Conservation (phyloP, 2,888 invertebrate species). For the Cloeon dipterum region DNA sequence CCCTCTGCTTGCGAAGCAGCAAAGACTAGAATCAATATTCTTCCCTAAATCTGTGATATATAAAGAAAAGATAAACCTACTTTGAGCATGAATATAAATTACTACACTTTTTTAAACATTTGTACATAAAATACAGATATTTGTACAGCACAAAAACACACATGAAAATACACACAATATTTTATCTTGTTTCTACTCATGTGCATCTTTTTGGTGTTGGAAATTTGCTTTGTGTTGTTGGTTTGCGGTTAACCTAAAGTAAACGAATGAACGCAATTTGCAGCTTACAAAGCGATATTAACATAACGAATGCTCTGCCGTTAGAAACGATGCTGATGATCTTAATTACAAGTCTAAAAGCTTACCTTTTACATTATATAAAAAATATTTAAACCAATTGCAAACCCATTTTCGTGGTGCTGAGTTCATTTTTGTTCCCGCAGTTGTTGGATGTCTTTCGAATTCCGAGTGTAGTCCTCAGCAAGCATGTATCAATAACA, state of each 20-base stretch:
- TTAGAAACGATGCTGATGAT: neutral
- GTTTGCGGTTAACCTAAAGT: no score
- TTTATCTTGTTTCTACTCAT: no score
- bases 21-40: no score
- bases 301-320: neutral
- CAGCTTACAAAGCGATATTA: neutral
- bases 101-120: no score
- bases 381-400: neutral
- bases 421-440: slow-evolving; percentile 7
- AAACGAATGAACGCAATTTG: neutral
- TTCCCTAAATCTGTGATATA: neutral
- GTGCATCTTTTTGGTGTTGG: no score
- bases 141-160: no score
- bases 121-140: no score
- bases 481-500: slow-evolving; percentile 53
- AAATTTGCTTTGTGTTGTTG: no score
- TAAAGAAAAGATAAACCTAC: neutral
- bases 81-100: neutral
- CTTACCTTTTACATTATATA: neutral
- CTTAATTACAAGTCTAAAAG: neutral
- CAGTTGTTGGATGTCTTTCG: slow-evolving; percentile 56
- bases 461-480: slow-evolving; percentile 57
- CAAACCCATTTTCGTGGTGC: no score
- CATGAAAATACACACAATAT: no score
- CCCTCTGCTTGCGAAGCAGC: no score